These are phyloP conservation scores for Ivindomyrus marchei DNA, from an alignment of 2,113 vertebrate genomes.

Conservation along the genomic window DNA sequence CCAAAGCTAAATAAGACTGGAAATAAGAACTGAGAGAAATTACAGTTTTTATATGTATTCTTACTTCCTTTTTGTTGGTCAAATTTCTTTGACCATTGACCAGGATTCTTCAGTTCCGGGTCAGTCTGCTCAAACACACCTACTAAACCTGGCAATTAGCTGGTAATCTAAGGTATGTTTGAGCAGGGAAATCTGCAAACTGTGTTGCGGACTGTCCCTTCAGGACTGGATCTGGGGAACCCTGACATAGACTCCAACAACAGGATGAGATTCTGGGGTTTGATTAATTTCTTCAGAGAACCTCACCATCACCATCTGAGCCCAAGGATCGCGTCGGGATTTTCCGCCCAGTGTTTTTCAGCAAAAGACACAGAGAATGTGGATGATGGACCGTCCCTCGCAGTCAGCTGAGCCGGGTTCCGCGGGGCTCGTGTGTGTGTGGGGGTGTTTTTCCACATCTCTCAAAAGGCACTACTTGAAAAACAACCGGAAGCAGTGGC, in stretches of 20 bases:
- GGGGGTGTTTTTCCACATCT: background rate
- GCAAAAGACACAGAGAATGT: background rate
- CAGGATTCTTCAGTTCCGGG: background rate
- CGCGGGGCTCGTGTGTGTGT: background rate
- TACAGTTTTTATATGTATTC: background rate
- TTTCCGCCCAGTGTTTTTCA: background rate
- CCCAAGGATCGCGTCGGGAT: background rate
- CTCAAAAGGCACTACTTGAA: background rate
- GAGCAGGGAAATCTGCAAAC: background rate
- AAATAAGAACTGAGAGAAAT: background rate
- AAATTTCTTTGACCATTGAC: background rate
- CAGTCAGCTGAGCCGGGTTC: background rate
- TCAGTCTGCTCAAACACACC: background rate
- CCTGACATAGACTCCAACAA: background rate
- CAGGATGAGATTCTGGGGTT: background rate
- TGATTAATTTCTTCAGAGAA: background rate
- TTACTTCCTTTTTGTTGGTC: background rate
- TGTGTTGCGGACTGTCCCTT: background rate
- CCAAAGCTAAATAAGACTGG: background rate
- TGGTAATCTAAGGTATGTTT: background rate
- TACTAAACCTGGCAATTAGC: background rate
- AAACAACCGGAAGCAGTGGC: constrained; percentile 18
- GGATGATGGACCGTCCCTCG: background rate
- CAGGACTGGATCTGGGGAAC: background rate
- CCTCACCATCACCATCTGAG: background rate